Evolutionary conservation across 2,113 vertebrate genomes (phyloP).

Genomic region (Micromys minutus): DNA sequence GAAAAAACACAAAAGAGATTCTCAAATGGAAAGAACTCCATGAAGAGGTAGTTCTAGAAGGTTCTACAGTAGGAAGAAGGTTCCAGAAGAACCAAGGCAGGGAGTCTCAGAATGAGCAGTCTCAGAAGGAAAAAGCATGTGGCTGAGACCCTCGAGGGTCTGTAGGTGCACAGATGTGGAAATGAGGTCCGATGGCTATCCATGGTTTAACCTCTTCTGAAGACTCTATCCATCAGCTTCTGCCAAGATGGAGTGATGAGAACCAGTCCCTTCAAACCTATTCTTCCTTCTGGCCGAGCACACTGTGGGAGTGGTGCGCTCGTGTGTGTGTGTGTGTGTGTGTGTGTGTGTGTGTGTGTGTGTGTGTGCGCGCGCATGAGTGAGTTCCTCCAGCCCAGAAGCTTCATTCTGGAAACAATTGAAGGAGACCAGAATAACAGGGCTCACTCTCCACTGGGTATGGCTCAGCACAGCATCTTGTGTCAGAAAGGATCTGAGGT

Average conservation of each 20-base stretch:
- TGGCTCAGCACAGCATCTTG: neutral
- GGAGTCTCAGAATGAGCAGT: neutral
- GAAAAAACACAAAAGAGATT: neutral
- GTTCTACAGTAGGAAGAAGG: neutral
- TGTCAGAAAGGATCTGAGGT: conserved; percentile 30
- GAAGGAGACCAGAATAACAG: neutral
- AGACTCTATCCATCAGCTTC: neutral
- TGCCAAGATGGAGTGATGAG: neutral
- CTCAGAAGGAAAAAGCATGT: rapidly evolving
- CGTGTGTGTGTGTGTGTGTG: neutral
- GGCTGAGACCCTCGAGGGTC: neutral
- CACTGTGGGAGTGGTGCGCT: neutral
- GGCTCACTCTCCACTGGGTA: neutral
- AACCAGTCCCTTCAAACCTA: neutral
- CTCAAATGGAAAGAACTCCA: neutral
- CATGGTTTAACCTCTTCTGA: neutral
- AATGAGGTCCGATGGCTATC: rapidly evolving
- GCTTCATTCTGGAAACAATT: neutral
- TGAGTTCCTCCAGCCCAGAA: neutral
- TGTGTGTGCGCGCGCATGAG: too few relatives aligned
- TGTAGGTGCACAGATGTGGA: neutral
- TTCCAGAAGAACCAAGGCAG: neutral
- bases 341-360: neutral
- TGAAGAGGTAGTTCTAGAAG: too few relatives aligned
- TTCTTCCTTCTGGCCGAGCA: neutral